phyloP scores from a whole-genome alignment of 2,113 vertebrate genomes.

The Paramormyrops kingsleyae region DNA sequence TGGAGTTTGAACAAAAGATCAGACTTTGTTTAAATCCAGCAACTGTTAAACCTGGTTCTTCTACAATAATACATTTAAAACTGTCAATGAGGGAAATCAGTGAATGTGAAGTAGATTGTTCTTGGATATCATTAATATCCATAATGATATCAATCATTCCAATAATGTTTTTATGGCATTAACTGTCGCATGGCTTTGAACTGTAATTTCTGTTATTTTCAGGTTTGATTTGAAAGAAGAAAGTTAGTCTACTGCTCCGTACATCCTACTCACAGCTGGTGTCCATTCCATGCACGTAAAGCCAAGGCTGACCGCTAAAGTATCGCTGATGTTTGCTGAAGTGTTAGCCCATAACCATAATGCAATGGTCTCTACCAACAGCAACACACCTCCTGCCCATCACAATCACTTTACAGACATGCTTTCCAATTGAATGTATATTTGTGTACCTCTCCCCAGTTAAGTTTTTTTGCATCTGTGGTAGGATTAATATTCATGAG shows the following conservation, averaged over 20 bases:
- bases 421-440: background rate
- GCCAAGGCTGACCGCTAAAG: background rate
- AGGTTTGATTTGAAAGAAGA: slow-evolving; percentile 64
- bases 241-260: slow-evolving; percentile 44
- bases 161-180: background rate
- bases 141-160: background rate
- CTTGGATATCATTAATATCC: background rate
- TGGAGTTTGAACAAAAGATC: background rate
- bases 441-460: background rate
- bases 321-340: background rate
- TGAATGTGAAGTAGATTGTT: background rate
- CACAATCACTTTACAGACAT: background rate
- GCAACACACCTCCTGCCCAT: background rate
- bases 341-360: background rate
- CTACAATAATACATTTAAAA: background rate
- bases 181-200: background rate
- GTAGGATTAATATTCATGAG: background rate
- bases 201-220: slow-evolving; percentile 15
- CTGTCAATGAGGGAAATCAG: background rate
- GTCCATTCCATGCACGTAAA: background rate
- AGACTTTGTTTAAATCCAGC: background rate
- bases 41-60: background rate
- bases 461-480: background rate
- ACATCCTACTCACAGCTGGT: slow-evolving; percentile 30
- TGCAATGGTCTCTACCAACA: background rate